These are phyloP conservation scores for Amiota communis DNA, from an alignment of 2,888 invertebrate species.

Conservation along the genomic window DNA sequence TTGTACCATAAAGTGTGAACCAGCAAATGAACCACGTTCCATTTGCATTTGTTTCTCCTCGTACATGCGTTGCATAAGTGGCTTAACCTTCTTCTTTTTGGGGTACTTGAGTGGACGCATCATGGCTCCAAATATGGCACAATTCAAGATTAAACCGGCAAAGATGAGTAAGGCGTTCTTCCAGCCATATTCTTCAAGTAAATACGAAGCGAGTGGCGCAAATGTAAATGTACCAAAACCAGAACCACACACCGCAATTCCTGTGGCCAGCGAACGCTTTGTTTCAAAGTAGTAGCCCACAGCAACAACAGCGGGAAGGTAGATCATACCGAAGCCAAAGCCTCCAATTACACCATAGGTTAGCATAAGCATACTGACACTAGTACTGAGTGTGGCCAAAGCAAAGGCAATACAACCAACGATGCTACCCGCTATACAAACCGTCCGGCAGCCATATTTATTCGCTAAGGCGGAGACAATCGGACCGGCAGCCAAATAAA, in stretches of 20 bases:
- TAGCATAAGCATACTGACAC: conserved; percentile 91
- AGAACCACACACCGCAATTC: conserved; percentile 95
- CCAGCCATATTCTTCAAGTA: conserved; percentile 89
- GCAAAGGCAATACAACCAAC: conserved; percentile 89
- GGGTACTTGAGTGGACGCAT: conserved; percentile 73
- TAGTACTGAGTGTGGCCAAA: conserved; percentile 88
- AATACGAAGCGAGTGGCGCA: conserved; percentile 88
- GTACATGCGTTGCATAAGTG: conserved; percentile 91
- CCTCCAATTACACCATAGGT: conserved; percentile 95
- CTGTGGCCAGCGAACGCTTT: conserved; percentile 93
- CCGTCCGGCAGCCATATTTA: conserved; percentile 94
- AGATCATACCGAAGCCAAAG: conserved; percentile 93
- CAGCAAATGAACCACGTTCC: conserved; percentile 91
- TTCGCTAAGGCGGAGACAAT: conserved; percentile 96
- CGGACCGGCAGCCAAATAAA: conserved; percentile 96
- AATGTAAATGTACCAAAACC: conserved; percentile 97
- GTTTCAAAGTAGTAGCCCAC: conserved; percentile 99
- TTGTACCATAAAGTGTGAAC: conserved; percentile 90
- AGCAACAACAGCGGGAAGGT: conserved; percentile 96
- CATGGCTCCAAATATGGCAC: conserved; percentile 85
- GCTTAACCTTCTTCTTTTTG: conserved; percentile 77
- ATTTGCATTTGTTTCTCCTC: conserved; percentile 92
- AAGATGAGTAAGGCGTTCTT: conserved; percentile 91
- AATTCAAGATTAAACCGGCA: conserved; percentile 93
- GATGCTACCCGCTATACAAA: conserved; percentile 93